phyloP scores from a whole-genome alignment of 2,113 vertebrate species.

The Clarias gariepinus region DNA sequence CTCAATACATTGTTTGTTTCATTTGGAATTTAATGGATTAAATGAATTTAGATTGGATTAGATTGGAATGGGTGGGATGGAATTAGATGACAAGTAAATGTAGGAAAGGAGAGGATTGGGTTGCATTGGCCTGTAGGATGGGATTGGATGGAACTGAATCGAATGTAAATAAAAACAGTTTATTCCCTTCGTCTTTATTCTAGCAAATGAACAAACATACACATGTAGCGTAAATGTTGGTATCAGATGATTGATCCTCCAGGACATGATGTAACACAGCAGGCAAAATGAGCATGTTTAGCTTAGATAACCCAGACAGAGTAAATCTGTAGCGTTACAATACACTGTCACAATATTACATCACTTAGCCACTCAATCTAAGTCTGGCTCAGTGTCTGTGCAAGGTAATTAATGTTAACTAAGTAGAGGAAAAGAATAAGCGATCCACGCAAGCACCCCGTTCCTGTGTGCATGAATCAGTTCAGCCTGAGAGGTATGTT shows the following conservation, averaged over 20 bases:
- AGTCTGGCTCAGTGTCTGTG: background rate
- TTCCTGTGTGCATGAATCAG: conserved; percentile 17
- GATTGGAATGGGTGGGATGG: background rate
- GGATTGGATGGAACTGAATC: background rate
- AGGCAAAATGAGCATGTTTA: background rate
- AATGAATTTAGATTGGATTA: background rate
- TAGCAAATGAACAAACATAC: background rate
- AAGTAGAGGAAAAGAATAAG: background rate
- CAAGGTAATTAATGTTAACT: conserved; percentile 21
- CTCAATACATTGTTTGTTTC: background rate
- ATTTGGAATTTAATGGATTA: background rate
- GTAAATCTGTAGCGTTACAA: background rate
- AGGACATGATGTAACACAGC: background rate
- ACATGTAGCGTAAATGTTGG: background rate
- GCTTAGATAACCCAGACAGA: background rate
- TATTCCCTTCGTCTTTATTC: background rate
- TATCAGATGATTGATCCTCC: background rate
- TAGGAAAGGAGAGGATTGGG: background rate
- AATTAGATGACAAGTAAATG: background rate
- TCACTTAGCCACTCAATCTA: background rate
- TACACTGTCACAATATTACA: conserved; percentile 12
- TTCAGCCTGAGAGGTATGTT: conserved; percentile 24
- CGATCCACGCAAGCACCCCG: background rate
- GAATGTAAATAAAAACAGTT: background rate
- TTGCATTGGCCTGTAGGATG: background rate